These are phyloP conservation scores for Eupithecia pulchellata DNA, from an alignment of 2,888 invertebrate genomes.

Conservation along the genomic window DNA sequence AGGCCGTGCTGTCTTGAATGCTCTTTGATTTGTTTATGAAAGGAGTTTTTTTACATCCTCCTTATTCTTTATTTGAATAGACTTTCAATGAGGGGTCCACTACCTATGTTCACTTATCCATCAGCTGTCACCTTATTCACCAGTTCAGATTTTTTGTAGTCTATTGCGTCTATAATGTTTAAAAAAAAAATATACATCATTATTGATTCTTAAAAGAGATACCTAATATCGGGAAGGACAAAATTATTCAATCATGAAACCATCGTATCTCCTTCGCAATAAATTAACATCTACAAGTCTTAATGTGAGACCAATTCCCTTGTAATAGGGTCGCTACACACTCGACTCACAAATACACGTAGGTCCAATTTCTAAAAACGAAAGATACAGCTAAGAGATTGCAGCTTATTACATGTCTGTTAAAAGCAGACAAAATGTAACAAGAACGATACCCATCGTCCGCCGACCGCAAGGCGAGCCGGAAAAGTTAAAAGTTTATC, in stretches of 20 bases:
- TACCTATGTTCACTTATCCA: not conserved
- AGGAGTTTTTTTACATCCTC: conserved; percentile 35
- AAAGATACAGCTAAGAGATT: not conserved
- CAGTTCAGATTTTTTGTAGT: not conserved
- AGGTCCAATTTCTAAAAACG: not conserved
- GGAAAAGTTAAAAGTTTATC: conserved; percentile 32
- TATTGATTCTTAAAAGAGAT: not conserved
- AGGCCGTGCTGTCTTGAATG: conserved; percentile 37
- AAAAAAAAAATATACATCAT: not conserved
- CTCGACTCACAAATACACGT: not conserved
- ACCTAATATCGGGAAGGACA: not conserved
- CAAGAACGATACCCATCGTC: conserved; percentile 17
- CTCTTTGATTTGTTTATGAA: conserved; percentile 39
- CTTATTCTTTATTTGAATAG: conserved; percentile 29
- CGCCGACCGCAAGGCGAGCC: conserved; percentile 24
- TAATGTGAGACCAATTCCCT: not conserved
- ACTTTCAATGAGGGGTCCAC: conserved; percentile 14
- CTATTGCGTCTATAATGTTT: not conserved
- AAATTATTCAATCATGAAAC: not conserved
- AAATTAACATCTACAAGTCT: not conserved
- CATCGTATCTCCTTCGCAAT: not conserved
- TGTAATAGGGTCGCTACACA: not conserved
- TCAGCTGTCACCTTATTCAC: not conserved
- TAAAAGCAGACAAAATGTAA: conserved; percentile 7
- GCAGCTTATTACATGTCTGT: conserved; percentile 7